Percentiles rank a stretch among this genome's conserved stretches.
phyloP scores from a whole-genome alignment of 2,888 invertebrate genomes.

The Yponomeuta cagnagella region DNA sequence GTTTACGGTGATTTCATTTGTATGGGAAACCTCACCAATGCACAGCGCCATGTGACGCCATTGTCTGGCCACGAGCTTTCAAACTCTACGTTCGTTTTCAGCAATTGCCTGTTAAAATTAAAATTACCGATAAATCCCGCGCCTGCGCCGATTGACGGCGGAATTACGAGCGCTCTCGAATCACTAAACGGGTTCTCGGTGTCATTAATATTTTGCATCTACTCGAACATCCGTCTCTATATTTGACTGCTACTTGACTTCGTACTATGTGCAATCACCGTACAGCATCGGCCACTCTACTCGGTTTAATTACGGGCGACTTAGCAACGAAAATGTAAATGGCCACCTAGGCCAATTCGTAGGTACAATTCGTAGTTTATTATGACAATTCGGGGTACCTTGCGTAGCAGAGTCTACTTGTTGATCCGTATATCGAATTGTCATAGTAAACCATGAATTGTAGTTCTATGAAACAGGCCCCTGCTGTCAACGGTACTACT shows the following conservation, averaged over 20 bases:
- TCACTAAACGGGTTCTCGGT: not conserved
- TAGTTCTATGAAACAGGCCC: too few relatives aligned
- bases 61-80: not conserved
- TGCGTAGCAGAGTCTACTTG: too few relatives aligned
- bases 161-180: not conserved
- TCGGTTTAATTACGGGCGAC: not conserved
- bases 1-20: too few relatives aligned
- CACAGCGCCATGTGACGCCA: too few relatives aligned
- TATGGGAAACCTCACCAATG: too few relatives aligned
- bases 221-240: not conserved
- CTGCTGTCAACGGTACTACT: too few relatives aligned
- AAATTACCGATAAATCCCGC: not conserved
- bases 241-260: not conserved
- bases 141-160: not conserved
- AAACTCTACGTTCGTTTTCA: not conserved
- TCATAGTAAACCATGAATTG: too few relatives aligned
- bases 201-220: conserved; percentile 3
- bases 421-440: too few relatives aligned
- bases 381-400: not conserved
- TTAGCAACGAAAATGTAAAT: not conserved
- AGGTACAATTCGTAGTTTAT: too few relatives aligned
- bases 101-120: not conserved
- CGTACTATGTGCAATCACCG: too few relatives aligned
- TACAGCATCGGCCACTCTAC: too few relatives aligned
- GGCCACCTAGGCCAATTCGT: not conserved